A percentile compares a stretch with the other conserved stretches of the same genome.
Evolutionary conservation across 2,797 vertebrate species (phyloP).

Genomic region (Anniella stebbinsi): DNA sequence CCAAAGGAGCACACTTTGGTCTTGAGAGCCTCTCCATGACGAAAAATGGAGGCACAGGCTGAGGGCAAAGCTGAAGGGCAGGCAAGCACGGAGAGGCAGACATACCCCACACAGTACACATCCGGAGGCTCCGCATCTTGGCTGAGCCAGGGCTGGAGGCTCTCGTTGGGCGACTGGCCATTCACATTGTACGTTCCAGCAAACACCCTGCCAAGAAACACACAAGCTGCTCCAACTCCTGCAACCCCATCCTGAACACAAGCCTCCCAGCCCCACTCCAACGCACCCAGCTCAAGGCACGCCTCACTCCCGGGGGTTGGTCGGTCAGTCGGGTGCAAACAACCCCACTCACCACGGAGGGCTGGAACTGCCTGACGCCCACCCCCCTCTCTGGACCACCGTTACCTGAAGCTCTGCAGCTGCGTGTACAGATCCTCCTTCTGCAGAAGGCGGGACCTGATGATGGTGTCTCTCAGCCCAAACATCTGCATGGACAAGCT

Average conservation of each 20-base stretch:
- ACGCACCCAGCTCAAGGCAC: too few relatives aligned
- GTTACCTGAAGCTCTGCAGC: slow-evolving; percentile 89
- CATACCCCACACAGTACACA: slow-evolving; percentile 95
- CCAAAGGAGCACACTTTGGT: background rate
- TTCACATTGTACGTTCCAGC: slow-evolving; percentile 98
- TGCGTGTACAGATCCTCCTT: slow-evolving; percentile 90
- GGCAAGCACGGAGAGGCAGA: background rate
- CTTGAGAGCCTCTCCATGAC: background rate
- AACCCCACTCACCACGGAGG: too few relatives aligned
- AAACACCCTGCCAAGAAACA: slow-evolving; percentile 86
- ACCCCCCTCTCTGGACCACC: background rate
- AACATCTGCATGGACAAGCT: slow-evolving; percentile 89
- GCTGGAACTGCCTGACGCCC: background rate
- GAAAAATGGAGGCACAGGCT: background rate
- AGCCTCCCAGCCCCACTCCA: too few relatives aligned
- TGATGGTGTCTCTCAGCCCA: slow-evolving; percentile 89
- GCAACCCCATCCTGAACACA: too few relatives aligned
- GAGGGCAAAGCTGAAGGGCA: background rate
- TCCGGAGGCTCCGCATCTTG: slow-evolving; percentile 88
- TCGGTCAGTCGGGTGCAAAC: too few relatives aligned
- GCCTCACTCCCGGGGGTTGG: too few relatives aligned
- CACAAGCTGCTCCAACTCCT: fast-evolving
- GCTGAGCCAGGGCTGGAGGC: slow-evolving; percentile 89
- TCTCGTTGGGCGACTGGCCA: slow-evolving; percentile 91
- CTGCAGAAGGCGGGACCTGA: slow-evolving; percentile 89